Evolutionary conservation across 2,888 invertebrate species (phyloP).

Genomic region (Halictus quadricinctus): DNA sequence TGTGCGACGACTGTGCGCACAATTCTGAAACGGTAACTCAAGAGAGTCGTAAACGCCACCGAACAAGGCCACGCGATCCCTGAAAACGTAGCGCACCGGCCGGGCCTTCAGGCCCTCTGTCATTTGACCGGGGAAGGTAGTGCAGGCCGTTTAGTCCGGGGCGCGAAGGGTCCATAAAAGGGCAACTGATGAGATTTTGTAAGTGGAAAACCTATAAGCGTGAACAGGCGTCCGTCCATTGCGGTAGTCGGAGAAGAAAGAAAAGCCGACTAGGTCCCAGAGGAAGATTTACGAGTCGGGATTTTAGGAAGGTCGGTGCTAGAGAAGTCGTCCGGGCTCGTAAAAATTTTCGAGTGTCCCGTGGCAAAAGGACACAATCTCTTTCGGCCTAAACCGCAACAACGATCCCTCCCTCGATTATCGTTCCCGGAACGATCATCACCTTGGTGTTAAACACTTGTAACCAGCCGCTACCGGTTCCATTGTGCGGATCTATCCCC

Average conservation of each 20-base stretch:
- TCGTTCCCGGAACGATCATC: slow-evolving; percentile 37
- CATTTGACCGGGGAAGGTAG: slow-evolving; percentile 43
- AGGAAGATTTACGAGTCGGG: slow-evolving; percentile 62
- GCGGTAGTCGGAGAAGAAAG: slow-evolving; percentile 48
- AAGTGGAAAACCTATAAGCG: slow-evolving; percentile 50
- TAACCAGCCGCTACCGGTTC: neutral
- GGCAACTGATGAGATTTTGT: slow-evolving; percentile 55
- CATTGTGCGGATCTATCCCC: neutral
- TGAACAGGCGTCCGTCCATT: slow-evolving; percentile 39
- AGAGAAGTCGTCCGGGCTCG: slow-evolving; percentile 28
- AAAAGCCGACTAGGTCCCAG: slow-evolving; percentile 35
- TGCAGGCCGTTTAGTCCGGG: slow-evolving; percentile 27
- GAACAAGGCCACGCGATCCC: slow-evolving; percentile 63
- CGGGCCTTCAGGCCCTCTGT: slow-evolving; percentile 11
- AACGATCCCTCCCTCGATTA: slow-evolving; percentile 41
- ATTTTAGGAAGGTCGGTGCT: slow-evolving; percentile 47
- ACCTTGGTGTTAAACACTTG: slow-evolving; percentile 18
- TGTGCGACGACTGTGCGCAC: slow-evolving; percentile 16
- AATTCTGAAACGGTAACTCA: slow-evolving; percentile 48
- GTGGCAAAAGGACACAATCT: slow-evolving; percentile 22
- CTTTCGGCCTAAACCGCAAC: slow-evolving; percentile 38
- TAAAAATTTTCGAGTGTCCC: slow-evolving; percentile 51
- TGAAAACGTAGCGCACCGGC: slow-evolving; percentile 30
- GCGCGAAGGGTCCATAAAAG: slow-evolving; percentile 45
- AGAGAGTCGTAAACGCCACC: slow-evolving; percentile 65